Evolutionary conservation across 2,888 invertebrate species (phyloP).

Genomic region (Opisthograptis luteolata): DNA sequence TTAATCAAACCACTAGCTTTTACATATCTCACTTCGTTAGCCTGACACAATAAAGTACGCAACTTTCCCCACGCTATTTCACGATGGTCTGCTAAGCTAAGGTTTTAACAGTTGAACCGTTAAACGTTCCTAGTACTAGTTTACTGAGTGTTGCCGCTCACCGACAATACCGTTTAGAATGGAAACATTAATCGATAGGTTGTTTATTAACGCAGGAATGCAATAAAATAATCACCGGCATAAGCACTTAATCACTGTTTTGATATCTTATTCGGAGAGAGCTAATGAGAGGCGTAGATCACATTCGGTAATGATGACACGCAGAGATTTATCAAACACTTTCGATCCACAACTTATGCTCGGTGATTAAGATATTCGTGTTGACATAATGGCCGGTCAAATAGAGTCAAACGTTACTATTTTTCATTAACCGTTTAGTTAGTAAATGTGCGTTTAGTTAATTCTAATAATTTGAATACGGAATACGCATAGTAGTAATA

Average conservation of each 20-base stretch:
- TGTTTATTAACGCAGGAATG: constrained; percentile 73
- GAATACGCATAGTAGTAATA: constrained; percentile 10
- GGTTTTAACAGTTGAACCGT: constrained; percentile 51
- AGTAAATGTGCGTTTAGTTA: constrained; percentile 20
- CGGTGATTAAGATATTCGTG: constrained; percentile 75
- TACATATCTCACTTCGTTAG: constrained; percentile 19
- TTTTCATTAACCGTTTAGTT: constrained; percentile 52
- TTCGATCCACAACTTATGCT: constrained; percentile 77
- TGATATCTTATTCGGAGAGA: constrained; percentile 80
- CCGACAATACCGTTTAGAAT: constrained; percentile 57
- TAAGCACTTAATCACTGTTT: constrained; percentile 70
- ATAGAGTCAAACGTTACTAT: constrained; percentile 68
- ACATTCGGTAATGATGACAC: constrained; percentile 78
- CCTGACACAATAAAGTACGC: constrained; percentile 35
- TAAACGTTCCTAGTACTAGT: constrained; percentile 38
- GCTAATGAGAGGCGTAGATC: constrained; percentile 81
- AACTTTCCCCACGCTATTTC: constrained; percentile 47
- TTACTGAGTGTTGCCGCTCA: constrained; percentile 38
- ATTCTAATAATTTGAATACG: constrained; percentile 21
- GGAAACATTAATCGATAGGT: constrained; percentile 60
- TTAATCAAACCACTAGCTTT: constrained; percentile 44
- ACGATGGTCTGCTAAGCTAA: constrained; percentile 57
- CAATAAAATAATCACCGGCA: constrained; percentile 76
- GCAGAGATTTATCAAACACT: constrained; percentile 78
- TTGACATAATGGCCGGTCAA: constrained; percentile 77